Evolutionary conservation across 2,797 vertebrate species (phyloP).

Genomic region (Apogon talboti): DNA sequence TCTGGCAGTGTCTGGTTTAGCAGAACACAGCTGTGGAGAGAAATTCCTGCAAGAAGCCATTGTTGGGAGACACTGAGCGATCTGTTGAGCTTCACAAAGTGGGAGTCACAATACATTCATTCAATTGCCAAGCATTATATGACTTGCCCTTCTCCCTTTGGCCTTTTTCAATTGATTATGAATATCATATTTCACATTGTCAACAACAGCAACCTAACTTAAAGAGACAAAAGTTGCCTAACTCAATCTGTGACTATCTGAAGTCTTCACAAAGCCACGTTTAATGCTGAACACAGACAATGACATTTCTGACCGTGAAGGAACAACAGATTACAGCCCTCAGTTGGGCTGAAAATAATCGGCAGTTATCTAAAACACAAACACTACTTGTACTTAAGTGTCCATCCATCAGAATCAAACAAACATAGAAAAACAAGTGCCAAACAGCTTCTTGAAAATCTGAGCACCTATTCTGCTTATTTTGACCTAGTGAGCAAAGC

Average conservation of each 20-base stretch:
- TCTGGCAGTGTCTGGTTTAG: conserved; percentile 66
- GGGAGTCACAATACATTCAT: conserved; percentile 76
- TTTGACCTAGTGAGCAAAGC: neutral
- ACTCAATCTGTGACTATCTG: conserved; percentile 2
- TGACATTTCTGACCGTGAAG: neutral
- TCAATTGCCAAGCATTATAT: conserved; percentile 49
- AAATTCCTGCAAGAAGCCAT: conserved; percentile 73
- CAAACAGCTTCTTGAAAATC: neutral
- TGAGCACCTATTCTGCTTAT: neutral
- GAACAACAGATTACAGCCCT: neutral
- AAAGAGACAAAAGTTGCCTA: neutral
- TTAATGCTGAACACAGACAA: neutral
- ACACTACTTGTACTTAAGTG: neutral
- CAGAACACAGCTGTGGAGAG: conserved; percentile 67
- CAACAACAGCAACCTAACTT: neutral
- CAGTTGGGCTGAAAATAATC: neutral
- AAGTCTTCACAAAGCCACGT: neutral
- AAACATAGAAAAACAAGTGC: neutral
- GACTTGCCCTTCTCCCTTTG: conserved; percentile 34
- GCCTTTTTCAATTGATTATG: conserved; percentile 44
- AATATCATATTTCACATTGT: conserved; percentile 53
- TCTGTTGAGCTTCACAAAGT: conserved; percentile 66
- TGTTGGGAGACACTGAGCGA: conserved; percentile 76
- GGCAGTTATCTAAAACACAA: neutral
- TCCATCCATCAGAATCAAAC: neutral